Base-by-base conservation (phyloP, 2,888 invertebrate genomes). In the Trichacis sp. region DNA sequence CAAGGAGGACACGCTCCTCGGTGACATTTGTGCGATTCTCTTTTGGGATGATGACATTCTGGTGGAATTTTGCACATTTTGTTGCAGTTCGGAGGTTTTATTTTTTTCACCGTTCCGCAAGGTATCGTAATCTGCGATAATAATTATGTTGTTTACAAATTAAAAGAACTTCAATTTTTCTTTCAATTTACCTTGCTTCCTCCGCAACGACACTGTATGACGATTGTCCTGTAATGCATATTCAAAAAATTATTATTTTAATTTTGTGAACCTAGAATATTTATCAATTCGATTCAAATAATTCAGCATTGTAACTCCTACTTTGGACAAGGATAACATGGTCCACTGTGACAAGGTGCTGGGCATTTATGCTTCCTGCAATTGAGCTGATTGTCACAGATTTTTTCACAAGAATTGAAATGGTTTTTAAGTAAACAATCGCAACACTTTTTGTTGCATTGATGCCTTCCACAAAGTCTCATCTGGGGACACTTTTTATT, bases 311-410 rank as follows among this genome's bases (percentile, higher is more conserved):
- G n/a, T n/a, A n/a, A n/a, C 8, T 24, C 24, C 8, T 24, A 24
- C 24, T 24, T 24, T 1, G 89, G 89, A 74, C 95, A 96, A 0
- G 95, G 95, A 82, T 94, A 95, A 79, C 96, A 96, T 0, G 91
- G 91, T 0, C 95, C 94, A 68, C 88, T 88, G 77, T 96, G 95
- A 79, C 95, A 95, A 6, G 92, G 87, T 45, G 91, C 92, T 1
- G 87, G 85, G 77, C 95, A 96, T 82, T 94, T 95, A 83, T 97
- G 97, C 62, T 93, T 92, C 11, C 93, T 91, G 83, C 97, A 97
- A 20, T 90, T 90, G 6, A 97, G 85, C 0, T 90, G 90, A 74
- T 92, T 92, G 33, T 93, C 93, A 83, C 97, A 98, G 0, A 89
- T 49, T 82, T 94, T 94, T 75, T 94, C 94, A 81, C 96, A 96